These are phyloP conservation scores for Erebia palarica DNA, from an alignment of 2,888 invertebrate species.

Conservation along the genomic window DNA sequence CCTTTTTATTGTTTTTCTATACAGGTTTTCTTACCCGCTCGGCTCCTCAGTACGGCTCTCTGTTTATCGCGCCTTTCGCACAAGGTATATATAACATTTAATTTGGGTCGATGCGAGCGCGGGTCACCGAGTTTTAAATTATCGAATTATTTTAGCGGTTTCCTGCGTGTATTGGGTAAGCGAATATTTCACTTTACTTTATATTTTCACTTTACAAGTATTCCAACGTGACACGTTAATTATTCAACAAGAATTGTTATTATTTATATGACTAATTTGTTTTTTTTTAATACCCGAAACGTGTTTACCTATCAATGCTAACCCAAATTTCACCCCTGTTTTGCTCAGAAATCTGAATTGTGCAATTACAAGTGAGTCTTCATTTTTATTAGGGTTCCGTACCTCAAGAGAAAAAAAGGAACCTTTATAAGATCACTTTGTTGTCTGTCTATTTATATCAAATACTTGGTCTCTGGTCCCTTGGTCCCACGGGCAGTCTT, in stretches of 20 bases:
- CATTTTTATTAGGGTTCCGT: too few relatives aligned
- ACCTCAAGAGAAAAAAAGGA: too few relatives aligned
- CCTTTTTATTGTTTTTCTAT: background rate
- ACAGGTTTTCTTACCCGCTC: background rate
- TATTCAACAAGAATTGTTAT: background rate
- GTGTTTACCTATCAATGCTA: too few relatives aligned
- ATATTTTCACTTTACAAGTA: background rate
- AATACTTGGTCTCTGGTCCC: too few relatives aligned
- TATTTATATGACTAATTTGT: background rate
- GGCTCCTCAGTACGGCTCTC: constrained; percentile 14
- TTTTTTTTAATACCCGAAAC: background rate
- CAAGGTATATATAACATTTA: constrained; percentile 23
- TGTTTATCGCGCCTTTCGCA: background rate
- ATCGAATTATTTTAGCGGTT: constrained; percentile 28
- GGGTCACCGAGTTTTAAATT: constrained; percentile 33
- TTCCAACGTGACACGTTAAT: background rate
- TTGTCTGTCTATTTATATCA: too few relatives aligned
- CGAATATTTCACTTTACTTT: background rate
- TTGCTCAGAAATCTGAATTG: too few relatives aligned
- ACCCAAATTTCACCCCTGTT: too few relatives aligned
- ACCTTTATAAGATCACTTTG: too few relatives aligned
- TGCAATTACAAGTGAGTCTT: too few relatives aligned
- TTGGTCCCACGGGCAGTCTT: too few relatives aligned
- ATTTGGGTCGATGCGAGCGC: constrained; percentile 25
- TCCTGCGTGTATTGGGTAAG: constrained; percentile 10